Base-by-base conservation (phyloP, 2,113 vertebrate genomes). In the Thunnus thynnus region DNA sequence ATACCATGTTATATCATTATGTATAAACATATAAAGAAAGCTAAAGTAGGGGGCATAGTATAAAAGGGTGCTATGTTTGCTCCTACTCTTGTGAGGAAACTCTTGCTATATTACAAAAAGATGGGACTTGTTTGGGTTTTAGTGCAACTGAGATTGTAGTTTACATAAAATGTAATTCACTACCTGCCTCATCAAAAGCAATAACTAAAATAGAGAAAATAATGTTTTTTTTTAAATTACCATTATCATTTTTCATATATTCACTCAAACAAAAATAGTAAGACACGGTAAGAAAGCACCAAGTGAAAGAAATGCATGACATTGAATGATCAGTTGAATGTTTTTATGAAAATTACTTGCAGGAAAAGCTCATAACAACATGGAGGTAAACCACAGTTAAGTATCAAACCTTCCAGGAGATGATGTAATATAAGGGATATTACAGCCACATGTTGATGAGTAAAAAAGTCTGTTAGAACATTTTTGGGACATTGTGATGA, bases 301-400 rank as follows among this genome's bases (percentile, higher is more conserved):
- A 22, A 64, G 14, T 50, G 60, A 71, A 52, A 30, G 30, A 16
- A 66, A 51, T 30, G 27, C 27, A 44, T 44, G 13, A n/a, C 30
- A 66, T 3, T 30, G 6, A 6, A 8, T 8, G 36, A 36, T 36
- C 6, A 13, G 12, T 41, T 18, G 22, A n/a, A 5, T 47, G 17
- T 60, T 72, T 30, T 52, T 20, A 57, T 77, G 46, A 20, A 60
- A 66, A 66, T 25, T 0, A 17, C 58, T 44, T 13, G 73, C 51
- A 30, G 16, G n/a, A 17, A 47, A 61, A 54, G 18, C 22, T 62
- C 54, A 63, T 22, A 41, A 69, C n/a, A 48, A 25, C 3, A 3
- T 20, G 50, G 11, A 50, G 17, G 30, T 11, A 62, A 68, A 11
- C 8, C 10, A 11, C 11, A 13, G 27, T 65, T 65, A 44, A 41